A percentile compares a stretch with the other conserved stretches of the same genome.
These are phyloP conservation scores for Musca domestica DNA, from an alignment of 1,140 invertebrate species.

Conservation along the genomic window DNA sequence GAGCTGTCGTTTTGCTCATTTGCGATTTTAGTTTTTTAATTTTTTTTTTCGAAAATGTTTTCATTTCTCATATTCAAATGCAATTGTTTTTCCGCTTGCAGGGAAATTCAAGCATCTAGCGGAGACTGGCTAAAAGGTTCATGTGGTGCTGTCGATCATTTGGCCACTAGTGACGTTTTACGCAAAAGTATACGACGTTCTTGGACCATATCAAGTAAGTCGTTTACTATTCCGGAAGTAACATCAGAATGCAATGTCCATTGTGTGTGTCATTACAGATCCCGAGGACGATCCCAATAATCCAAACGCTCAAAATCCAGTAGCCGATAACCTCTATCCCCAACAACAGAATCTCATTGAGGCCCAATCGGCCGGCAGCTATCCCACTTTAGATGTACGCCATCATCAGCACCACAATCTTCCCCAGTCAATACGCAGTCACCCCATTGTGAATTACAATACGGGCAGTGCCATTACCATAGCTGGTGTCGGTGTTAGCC, in stretches of 20 bases:
- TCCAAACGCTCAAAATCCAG: conserved; percentile 43
- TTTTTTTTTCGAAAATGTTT: conserved; percentile 8
- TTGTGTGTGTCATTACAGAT: conserved; percentile 31
- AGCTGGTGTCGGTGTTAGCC: conserved; percentile 29
- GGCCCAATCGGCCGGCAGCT: conserved; percentile 46
- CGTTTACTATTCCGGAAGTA: background rate
- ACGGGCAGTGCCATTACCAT: conserved; percentile 47
- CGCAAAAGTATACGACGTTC: conserved; percentile 66
- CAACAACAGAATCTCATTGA: conserved; percentile 49
- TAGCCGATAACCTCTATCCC: conserved; percentile 47
- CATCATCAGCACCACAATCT: conserved; percentile 29
- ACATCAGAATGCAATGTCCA: background rate
- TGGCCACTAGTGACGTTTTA: conserved; percentile 65
- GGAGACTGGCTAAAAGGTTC: conserved; percentile 68
- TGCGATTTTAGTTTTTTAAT: background rate
- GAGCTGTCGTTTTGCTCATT: background rate
- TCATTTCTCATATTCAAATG: conserved; percentile 27
- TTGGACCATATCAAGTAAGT: conserved; percentile 70
- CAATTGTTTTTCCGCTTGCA: conserved; percentile 56
- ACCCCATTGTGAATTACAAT: conserved; percentile 36
- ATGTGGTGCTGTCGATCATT: conserved; percentile 55
- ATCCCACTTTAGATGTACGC: conserved; percentile 42
- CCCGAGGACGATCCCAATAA: conserved; percentile 53
- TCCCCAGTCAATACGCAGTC: conserved; percentile 32
- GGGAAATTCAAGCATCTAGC: conserved; percentile 67